Evolutionary conservation across 64 coral and sea anemone species (phyloP), one percentile per base, ranked within the genome.

Genomic region (Montipora efflorescens): DNA sequence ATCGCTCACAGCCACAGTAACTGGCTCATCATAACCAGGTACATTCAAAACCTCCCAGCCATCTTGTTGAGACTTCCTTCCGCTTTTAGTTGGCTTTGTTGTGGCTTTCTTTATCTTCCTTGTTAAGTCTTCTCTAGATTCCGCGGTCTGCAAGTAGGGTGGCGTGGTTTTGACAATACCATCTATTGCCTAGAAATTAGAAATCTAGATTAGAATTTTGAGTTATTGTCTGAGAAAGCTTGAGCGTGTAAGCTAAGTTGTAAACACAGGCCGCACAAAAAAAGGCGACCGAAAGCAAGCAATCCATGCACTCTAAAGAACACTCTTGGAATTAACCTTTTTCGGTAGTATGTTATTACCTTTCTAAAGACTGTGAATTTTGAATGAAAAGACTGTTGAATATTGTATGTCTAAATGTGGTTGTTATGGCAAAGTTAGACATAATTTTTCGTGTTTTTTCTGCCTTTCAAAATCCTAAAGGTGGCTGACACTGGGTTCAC

Each of bases 71-170:
- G 1, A 15, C n/a, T 71, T 20, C 19, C n/a, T 22, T 74, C 70
- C 70, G 8, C 5, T n/a, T n/a, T n/a, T 19, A 28, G 5, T 21
- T 74, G 70, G 18, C n/a, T 22, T 74, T n/a, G 4, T 74, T 74
- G 70, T 8, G n/a, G 70, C 70, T 74, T 74, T 23, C n/a, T 74
- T 74, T 16, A 74, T 74, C 70, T 74, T 74, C 10, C 70, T 74
- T 74, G 21, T 74, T 1, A 74, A 74, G n/a, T 74, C 70, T 6
- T 36, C 22, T 74, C 70, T 74, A 8, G 70, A 22, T 6, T 22
- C n/a, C 70, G 21, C n/a, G 22, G 70, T 25, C 6, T 74, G 3
- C 70, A 74, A n/a, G 70, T 74, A 74, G n/a, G 70, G 70, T 8
- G 70, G 20, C 19, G 21, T 74, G 8, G n/a, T 74, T 22, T 22